Evolutionary conservation across 2,113 vertebrate genomes (phyloP).

Genomic region (Mormoops blainvillei): DNA sequence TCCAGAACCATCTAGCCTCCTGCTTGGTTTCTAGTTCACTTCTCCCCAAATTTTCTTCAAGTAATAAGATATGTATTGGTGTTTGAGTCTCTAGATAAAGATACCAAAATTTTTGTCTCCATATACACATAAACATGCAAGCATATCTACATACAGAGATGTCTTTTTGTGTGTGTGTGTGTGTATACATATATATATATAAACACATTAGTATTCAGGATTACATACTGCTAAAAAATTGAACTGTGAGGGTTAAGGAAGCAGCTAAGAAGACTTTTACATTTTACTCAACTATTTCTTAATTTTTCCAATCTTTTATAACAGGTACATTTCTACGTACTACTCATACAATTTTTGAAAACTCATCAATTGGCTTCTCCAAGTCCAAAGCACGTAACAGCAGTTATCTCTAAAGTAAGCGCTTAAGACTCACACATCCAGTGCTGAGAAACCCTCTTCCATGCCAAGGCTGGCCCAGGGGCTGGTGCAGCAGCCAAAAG

Average conservation of each 20-base stretch:
- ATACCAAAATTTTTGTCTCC: neutral
- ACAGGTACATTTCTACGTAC: neutral
- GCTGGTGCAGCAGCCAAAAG: neutral
- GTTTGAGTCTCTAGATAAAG: neutral
- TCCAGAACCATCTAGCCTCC: neutral
- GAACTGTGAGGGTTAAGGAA: neutral
- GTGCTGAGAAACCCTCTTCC: neutral
- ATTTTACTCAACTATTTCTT: neutral
- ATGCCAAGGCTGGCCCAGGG: neutral
- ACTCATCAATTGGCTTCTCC: neutral
- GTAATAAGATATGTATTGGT: neutral
- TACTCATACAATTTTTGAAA: neutral
- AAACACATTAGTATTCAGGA: neutral
- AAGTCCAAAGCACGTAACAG: neutral
- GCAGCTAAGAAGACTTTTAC: neutral
- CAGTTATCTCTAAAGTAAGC: neutral
- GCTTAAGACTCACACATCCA: neutral
- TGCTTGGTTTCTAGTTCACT: neutral
- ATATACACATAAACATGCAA: neutral
- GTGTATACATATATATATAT: rapidly evolving
- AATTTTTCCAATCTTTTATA: neutral
- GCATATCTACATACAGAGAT: rapidly evolving
- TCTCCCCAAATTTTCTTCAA: neutral
- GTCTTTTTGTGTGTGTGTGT: neutral
- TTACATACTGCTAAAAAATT: neutral